phyloP scores from a whole-genome alignment of 1,140 invertebrate species.

The Drosophila miranda region DNA sequence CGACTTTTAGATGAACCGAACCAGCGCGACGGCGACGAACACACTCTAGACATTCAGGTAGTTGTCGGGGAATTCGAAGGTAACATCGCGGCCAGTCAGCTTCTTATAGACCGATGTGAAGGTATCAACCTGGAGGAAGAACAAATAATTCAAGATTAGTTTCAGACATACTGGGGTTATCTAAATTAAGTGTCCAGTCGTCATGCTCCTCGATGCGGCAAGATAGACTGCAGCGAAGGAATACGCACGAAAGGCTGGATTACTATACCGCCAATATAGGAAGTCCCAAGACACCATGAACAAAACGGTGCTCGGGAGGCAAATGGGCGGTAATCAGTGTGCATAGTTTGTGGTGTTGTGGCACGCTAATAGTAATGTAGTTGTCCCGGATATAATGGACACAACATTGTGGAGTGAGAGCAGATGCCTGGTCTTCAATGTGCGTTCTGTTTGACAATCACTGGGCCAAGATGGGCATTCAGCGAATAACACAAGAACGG shows the following conservation, averaged over 20 bases:
- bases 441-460: slow-evolving; percentile 80
- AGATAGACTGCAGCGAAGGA: slow-evolving; percentile 18
- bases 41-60: slow-evolving; percentile 89
- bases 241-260: slow-evolving; percentile 31
- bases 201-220: slow-evolving; percentile 28
- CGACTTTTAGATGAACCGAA: slow-evolving; percentile 57
- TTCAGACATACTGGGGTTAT: neutral
- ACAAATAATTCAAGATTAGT: slow-evolving; percentile 10
- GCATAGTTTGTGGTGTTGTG: slow-evolving; percentile 32
- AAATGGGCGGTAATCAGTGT: slow-evolving; percentile 57
- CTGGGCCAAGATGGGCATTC: slow-evolving; percentile 42
- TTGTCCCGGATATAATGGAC: slow-evolving; percentile 20
- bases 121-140: slow-evolving; percentile 92
- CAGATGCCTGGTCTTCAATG: slow-evolving; percentile 30
- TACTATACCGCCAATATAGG: slow-evolving; percentile 71
- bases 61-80: slow-evolving; percentile 99
- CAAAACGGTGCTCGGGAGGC: slow-evolving; percentile 64
- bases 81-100: slow-evolving; percentile 98
- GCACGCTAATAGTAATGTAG: slow-evolving; percentile 42
- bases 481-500: slow-evolving; percentile 74
- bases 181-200: slow-evolving; percentile 27
- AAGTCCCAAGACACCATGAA: slow-evolving; percentile 70
- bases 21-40: slow-evolving; percentile 58
- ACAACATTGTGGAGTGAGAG: slow-evolving; percentile 50
- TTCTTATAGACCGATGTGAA: slow-evolving; percentile 99